Percentiles rank a stretch among this genome's conserved stretches.
phyloP scores from a whole-genome alignment of 2,113 vertebrate species.

The Indri indri region DNA sequence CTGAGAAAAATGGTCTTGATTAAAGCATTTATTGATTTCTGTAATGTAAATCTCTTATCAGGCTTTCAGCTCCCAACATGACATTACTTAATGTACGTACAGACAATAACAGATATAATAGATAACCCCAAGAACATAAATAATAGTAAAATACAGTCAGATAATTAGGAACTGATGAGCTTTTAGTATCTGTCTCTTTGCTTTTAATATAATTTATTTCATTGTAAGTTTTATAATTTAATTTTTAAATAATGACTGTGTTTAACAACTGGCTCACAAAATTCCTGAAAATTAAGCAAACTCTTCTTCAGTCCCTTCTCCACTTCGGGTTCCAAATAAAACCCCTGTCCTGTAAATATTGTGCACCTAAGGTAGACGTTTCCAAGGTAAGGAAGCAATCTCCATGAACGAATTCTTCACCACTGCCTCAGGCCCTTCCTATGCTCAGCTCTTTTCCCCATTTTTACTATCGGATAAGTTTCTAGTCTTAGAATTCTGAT shows the following conservation, averaged over 20 bases:
- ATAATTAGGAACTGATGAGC: not conserved
- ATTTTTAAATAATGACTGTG: not conserved
- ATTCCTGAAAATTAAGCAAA: not conserved
- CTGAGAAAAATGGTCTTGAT: conserved; percentile 1
- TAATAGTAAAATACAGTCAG: not conserved
- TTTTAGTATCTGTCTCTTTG: not conserved
- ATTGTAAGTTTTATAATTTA: not conserved
- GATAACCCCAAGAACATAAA: not conserved
- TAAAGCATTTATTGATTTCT: conserved; percentile 26
- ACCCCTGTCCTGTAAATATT: not conserved
- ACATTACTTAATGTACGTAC: not conserved
- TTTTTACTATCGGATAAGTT: not conserved
- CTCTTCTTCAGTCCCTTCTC: not conserved
- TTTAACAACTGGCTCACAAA: conserved; percentile 10
- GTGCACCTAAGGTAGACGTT: not conserved
- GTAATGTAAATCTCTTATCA: conserved; percentile 20
- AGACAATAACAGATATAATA: not conserved
- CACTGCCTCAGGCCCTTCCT: not conserved
- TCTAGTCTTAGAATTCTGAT: not conserved
- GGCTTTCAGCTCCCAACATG: not conserved
- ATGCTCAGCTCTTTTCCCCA: not conserved
- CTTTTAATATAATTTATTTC: conserved; percentile 27
- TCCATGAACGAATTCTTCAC: not conserved
- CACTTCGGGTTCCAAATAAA: not conserved
- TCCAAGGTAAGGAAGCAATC: not conserved